Conservation (phyloP, 2,113 vertebrate species). For the Ptychochromis oligacanthus region DNA sequence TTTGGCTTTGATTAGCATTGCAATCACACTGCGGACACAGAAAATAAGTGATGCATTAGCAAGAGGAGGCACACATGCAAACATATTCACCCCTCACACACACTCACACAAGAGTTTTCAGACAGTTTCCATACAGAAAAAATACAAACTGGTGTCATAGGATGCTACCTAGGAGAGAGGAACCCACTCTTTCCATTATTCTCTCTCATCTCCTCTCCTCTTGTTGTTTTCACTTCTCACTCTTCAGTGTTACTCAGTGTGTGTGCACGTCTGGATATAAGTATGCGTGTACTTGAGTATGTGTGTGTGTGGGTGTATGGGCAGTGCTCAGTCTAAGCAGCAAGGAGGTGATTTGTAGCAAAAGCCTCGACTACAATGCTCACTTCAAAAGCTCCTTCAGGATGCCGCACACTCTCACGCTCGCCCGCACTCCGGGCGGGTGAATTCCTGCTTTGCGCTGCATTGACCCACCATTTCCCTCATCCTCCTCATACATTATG, state of each 20-base stretch:
- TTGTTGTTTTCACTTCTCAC: conserved; percentile 66
- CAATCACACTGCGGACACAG: conserved; percentile 22
- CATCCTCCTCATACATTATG: conserved; percentile 76
- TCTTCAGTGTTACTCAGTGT: conserved; percentile 39
- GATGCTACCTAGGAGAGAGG: conserved; percentile 45
- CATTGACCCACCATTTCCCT: conserved; percentile 62
- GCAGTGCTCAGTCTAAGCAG: conserved; percentile 42
- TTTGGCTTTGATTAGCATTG: conserved; percentile 68
- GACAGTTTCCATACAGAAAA: neutral
- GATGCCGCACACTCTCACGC: conserved; percentile 36
- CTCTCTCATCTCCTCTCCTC: conserved; percentile 67
- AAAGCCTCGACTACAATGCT: conserved; percentile 61
- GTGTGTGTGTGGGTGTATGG: conserved; percentile 25
- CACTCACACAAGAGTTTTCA: neutral
- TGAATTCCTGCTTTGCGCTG: conserved; percentile 58
- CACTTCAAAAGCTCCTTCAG: conserved; percentile 76
- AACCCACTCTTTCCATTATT: conserved; percentile 67
- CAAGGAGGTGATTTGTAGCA: conserved; percentile 70
- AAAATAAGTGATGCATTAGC: conserved; percentile 44
- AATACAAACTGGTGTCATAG: conserved; percentile 57
- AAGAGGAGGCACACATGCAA: conserved; percentile 29
- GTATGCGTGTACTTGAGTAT: conserved; percentile 21
- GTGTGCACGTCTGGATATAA: conserved; percentile 2
- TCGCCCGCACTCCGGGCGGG: conserved; percentile 43
- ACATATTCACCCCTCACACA: neutral